phyloP scores from a whole-genome alignment of 2,113 vertebrate species.

The Rattus norvegicus region DNA sequence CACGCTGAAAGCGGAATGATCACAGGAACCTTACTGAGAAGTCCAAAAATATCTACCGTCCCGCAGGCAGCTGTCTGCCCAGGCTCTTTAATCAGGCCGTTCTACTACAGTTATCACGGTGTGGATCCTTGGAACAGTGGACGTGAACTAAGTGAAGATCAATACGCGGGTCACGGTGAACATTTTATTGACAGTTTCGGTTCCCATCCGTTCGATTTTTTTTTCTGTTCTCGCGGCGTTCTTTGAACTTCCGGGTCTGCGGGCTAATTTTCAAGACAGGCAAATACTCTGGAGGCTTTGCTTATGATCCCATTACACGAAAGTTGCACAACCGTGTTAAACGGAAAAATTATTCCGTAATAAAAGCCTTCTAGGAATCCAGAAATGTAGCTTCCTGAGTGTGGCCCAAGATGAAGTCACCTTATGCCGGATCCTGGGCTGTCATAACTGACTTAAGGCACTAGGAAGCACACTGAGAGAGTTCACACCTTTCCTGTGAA shows the following conservation, averaged over 20 bases:
- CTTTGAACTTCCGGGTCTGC: conserved; percentile 39
- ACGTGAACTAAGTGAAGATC: conserved; percentile 32
- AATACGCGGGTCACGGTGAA: background rate
- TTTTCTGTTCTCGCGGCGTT: background rate
- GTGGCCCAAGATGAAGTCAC: conserved; percentile 66
- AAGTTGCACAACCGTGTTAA: conserved; percentile 68
- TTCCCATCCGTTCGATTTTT: conserved; percentile 44
- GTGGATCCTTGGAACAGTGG: background rate
- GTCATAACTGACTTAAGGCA: conserved; percentile 1
- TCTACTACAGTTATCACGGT: background rate
- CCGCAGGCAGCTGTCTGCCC: conserved; percentile 64
- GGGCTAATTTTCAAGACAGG: conserved; percentile 55
- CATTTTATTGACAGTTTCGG: background rate
- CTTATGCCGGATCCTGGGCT: conserved; percentile 48
- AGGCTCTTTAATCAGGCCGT: conserved; percentile 67
- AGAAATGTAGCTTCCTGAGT: conserved; percentile 74
- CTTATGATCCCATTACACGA: conserved; percentile 59
- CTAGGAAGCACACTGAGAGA: background rate
- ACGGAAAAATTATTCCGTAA: conserved; percentile 73
- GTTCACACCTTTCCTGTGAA: background rate
- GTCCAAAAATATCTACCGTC: conserved; percentile 79
- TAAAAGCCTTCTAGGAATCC: conserved; percentile 73
- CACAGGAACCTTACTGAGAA: conserved; percentile 78
- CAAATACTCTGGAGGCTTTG: conserved; percentile 36
- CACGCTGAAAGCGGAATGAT: conserved; percentile 73